A percentile compares a stretch with the other conserved stretches of the same genome.
phyloP scores from a whole-genome alignment of 1,140 invertebrate genomes.

The Euborellia annulipes region DNA sequence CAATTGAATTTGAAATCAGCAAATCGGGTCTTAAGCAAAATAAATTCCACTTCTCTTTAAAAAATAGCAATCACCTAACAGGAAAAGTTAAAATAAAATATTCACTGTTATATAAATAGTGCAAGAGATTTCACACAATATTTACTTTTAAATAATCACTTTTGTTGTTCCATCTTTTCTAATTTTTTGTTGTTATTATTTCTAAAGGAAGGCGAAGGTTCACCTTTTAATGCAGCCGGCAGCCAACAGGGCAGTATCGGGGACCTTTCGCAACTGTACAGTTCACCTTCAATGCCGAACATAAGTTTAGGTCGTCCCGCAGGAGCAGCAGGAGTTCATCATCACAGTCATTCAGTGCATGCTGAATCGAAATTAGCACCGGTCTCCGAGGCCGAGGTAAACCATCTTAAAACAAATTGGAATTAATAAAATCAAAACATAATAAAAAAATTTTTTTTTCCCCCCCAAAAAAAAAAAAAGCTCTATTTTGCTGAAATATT shows the following conservation, averaged over 20 bases:
- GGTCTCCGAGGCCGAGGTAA: constrained; percentile 54
- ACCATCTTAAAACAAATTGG: no score
- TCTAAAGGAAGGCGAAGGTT: constrained; percentile 38
- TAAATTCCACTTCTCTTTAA: no score
- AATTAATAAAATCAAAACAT: no score
- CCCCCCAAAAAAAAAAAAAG: no score
- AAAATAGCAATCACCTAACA: no score
- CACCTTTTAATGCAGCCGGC: constrained; percentile 34
- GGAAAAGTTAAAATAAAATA: background rate
- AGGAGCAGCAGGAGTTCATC: background rate
- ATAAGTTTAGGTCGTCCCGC: constrained; percentile 80
- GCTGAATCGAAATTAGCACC: constrained; percentile 32
- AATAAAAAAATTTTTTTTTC: no score
- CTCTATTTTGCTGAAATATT: no score
- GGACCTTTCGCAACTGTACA: constrained; percentile 60
- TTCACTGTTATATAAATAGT: background rate
- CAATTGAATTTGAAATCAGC: no score
- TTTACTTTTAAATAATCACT: background rate
- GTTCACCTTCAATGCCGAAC: constrained; percentile 89
- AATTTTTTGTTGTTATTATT: constrained; percentile 13
- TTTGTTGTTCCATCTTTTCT: constrained; percentile 7
- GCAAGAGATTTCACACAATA: background rate
- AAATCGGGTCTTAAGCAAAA: no score
- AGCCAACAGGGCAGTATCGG: constrained; percentile 38
- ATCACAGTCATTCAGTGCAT: background rate